These are phyloP conservation scores for Iphiclides podalirius DNA, from an alignment of 2,888 invertebrate species.

Conservation along the genomic window DNA sequence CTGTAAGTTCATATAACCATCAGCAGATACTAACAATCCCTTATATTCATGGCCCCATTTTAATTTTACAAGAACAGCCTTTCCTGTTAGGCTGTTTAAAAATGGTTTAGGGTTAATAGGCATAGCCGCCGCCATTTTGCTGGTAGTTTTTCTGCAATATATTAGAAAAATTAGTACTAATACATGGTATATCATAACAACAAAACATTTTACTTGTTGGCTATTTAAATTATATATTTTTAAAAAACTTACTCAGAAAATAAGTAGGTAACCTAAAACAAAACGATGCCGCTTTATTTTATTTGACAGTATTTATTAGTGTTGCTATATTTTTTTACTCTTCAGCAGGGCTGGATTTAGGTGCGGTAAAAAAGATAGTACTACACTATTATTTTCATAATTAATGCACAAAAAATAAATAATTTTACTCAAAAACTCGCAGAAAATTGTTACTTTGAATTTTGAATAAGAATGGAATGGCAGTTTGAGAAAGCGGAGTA, in stretches of 20 bases:
- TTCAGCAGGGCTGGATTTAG: too few relatives aligned
- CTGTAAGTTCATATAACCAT: constrained; percentile 99
- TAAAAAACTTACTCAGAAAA: constrained; percentile 2
- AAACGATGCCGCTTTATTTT: constrained; percentile 13
- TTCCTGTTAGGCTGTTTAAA: constrained; percentile 97
- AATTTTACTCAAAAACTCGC: too few relatives aligned
- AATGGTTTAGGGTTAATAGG: constrained; percentile 99
- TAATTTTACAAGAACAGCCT: constrained; percentile 97
- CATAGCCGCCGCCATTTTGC: constrained; percentile 89
- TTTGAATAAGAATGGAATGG: too few relatives aligned
- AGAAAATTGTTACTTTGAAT: too few relatives aligned
- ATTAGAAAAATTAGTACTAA: too few relatives aligned
- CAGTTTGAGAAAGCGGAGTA: too few relatives aligned
- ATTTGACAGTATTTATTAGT: constrained; percentile 18
- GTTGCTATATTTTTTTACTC: too few relatives aligned
- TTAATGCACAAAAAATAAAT: too few relatives aligned
- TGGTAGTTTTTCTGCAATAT: constrained; percentile 30
- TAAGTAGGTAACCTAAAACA: constrained; percentile 19
- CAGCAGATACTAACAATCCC: constrained; percentile 98
- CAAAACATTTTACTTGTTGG: too few relatives aligned
- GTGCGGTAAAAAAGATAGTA: too few relatives aligned
- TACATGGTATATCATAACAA: too few relatives aligned
- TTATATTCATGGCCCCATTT: constrained; percentile 99
- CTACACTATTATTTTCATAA: too few relatives aligned
- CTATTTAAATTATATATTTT: neutral